These are phyloP conservation scores for Drosophila guanche DNA, from an alignment of 1,140 invertebrate species.

Conservation along the genomic window DNA sequence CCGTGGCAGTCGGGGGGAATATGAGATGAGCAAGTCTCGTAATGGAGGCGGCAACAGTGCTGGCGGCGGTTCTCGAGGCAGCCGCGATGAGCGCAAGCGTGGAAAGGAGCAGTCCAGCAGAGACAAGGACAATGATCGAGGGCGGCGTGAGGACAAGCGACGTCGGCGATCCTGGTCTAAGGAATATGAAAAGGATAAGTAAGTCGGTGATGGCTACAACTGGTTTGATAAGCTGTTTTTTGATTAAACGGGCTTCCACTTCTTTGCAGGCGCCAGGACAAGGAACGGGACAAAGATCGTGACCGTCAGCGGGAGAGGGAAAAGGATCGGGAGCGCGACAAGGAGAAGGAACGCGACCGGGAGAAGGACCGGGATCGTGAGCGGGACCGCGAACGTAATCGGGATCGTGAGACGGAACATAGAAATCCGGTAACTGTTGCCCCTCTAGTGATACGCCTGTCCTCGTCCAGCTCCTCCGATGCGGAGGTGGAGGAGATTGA, in stretches of 20 bases:
- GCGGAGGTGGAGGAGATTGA: slow-evolving; percentile 72
- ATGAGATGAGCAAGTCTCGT: slow-evolving; percentile 63
- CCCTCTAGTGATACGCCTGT: slow-evolving; percentile 55
- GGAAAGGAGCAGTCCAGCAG: slow-evolving; percentile 45
- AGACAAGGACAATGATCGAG: slow-evolving; percentile 85
- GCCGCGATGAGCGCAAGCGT: slow-evolving; percentile 59
- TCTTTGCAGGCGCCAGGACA: slow-evolving; percentile 67
- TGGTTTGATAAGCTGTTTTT: background rate
- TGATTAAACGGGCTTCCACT: too few species aligned
- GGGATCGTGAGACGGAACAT: slow-evolving; percentile 80
- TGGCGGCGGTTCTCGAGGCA: slow-evolving; percentile 25
- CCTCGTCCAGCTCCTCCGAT: slow-evolving; percentile 62
- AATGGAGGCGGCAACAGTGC: slow-evolving; percentile 35
- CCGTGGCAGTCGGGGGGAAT: slow-evolving; percentile 41
- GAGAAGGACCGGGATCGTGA: slow-evolving; percentile 55
- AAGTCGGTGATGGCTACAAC: slow-evolving; percentile 16
- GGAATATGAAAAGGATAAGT: slow-evolving; percentile 79
- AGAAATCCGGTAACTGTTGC: slow-evolving; percentile 39
- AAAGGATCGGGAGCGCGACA: slow-evolving; percentile 79
- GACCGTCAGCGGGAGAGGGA: slow-evolving; percentile 76
- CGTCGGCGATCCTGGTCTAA: slow-evolving; percentile 83
- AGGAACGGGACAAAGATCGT: slow-evolving; percentile 83
- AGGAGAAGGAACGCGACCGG: slow-evolving; percentile 54
- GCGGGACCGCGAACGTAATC: slow-evolving; percentile 59
- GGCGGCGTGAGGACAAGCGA: slow-evolving; percentile 70